Evolutionary conservation across 2,888 invertebrate species (phyloP), one percentile per base, ranked within the genome.

Genomic region (Drosophila lutescens): DNA sequence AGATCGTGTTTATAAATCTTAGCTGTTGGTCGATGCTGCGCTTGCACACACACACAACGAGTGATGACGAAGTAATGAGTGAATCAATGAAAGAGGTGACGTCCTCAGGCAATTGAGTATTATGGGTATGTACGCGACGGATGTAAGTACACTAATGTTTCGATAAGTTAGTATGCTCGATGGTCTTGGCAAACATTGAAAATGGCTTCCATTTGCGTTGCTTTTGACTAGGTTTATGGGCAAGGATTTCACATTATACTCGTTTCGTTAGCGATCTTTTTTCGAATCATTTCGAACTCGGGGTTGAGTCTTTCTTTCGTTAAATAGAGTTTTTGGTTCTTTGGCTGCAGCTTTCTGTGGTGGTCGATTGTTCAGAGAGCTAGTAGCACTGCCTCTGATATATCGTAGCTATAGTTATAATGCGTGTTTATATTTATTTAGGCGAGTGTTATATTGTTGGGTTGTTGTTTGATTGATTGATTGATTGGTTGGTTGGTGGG

Each of bases 351-450:
- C 67, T 71, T 56, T 73, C 55, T 62, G 59, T 71, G 72, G 69
- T 69, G 71, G 49, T 65, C 70, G 74, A 44, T 59, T 69, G 53
- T 62, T 91, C 85, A 91, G 68, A 91, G 91, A 57, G 91, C 91
- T 91, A 91, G 83, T 72, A 91, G 90, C 85, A 91, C 91, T 80
- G 91, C 91, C 85, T 91, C 91, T 88, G 90, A 90, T 86, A 91
- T 91, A 90, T 91, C 91, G 89, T 91, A 91, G 91, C 91, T 91
- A 88, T 77, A 67, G 55, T 74, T 70, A 44, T 47, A 74, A 50
- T 54, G 54, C 51, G 61, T 65, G 30, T 49, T 60, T 51, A 8
- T 43, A 15, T 62, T 55, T 72, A 46, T 76, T 76, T 77, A 51
- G 58, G n/a, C 56, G 15, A 32, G 20, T 30, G 23, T 58, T 72